Evolutionary conservation across 1,140 invertebrate species (phyloP).

Genomic region (Saxidomus purpurata): DNA sequence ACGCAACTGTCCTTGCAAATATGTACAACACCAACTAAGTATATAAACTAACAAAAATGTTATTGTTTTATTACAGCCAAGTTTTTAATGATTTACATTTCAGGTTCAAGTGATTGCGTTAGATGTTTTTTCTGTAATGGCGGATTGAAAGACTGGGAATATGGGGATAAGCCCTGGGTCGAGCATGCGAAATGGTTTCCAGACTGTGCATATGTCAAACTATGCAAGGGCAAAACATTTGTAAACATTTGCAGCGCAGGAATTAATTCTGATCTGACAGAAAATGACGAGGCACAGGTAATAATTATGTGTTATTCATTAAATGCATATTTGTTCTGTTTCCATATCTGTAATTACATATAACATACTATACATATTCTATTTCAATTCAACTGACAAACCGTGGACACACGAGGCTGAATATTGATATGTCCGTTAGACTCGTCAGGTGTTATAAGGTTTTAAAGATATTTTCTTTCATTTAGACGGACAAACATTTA

Average conservation of each 20-base stretch:
- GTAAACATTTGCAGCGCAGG: constrained; percentile 70
- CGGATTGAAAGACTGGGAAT: constrained; percentile 95
- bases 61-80: background rate
- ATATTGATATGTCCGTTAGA: background rate
- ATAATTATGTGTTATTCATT: too few relatives aligned
- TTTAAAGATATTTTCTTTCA: too few relatives aligned
- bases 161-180: constrained; percentile 93
- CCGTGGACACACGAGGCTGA: background rate
- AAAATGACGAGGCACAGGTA: background rate
- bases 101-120: constrained; percentile 92
- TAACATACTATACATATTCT: too few relatives aligned
- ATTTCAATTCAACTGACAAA: too few relatives aligned
- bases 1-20: too few relatives aligned
- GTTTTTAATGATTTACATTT: background rate
- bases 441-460: background rate
- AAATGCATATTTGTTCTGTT: too few relatives aligned
- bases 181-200: constrained; percentile 95
- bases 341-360: too few relatives aligned
- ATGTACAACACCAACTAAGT: too few relatives aligned
- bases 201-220: constrained; percentile 92
- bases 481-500: too few relatives aligned
- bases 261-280: background rate
- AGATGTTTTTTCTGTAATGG: constrained; percentile 95
- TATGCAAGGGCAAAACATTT: constrained; percentile 92
- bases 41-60: background rate